Evolutionary conservation across 2,888 invertebrate genomes (phyloP), one percentile per base, ranked within the genome.

Genomic region (Macrophya alboannulata): DNA sequence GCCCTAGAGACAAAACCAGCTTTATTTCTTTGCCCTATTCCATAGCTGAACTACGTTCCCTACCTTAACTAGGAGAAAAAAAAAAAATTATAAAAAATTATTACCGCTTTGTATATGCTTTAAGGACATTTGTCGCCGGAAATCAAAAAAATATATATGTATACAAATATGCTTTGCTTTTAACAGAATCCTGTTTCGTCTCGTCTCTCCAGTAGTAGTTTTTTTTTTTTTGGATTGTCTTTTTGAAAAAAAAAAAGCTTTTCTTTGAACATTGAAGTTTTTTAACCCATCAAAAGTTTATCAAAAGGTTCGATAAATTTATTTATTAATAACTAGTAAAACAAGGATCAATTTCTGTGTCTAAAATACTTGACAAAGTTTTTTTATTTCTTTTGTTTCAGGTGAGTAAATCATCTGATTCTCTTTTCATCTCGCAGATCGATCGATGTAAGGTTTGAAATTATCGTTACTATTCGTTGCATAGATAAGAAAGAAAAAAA

Each of bases 371-470:
- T 12, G 21, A 74, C 10, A 8, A 45, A 43, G 21, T 12, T 74
- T 77, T 17, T 77, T 77, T 77, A 4, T 55, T 15, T 55, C 31
- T 77, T 31, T 9, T 77, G 77, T 77, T 77, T 77, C 77, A 77
- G 77, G 77, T 77, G 77, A 77, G 77, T 77, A 55, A 21, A 77
- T 4, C 77, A 21, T 74, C 74, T 31, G 9, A 10, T 17, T 12
- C 0, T 74, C 21, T 48, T 74, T 21, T 74, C 45, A 15, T 45
- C 74, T 4, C 21, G 45, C 25, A 31, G 17, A 12, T 68, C 17
- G 10, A 15, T 17, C 17, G 17, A 37, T 68, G 4, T 17, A 68
- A 68, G 68, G 68, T 68, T 68, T 68, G 68, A 12, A 25, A 68
- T 37, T 25, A 55, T 55, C n/a, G n/a, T 17, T 55, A 55, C 17